These are phyloP conservation scores for Nymphalis polychloros DNA, from an alignment of 2,888 invertebrate genomes.

Conservation along the genomic window DNA sequence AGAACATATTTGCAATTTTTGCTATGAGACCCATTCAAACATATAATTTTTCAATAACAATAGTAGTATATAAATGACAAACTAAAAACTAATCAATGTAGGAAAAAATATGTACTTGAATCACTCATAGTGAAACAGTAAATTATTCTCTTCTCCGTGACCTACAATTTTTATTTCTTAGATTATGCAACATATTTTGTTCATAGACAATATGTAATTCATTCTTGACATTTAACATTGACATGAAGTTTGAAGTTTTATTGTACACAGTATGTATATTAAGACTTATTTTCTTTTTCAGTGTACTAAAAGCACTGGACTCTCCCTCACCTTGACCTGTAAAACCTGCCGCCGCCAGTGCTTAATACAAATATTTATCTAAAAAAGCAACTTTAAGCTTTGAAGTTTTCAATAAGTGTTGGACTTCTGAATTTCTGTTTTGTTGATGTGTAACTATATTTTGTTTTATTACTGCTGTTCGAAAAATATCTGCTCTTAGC, in stretches of 20 bases:
- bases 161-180: slow-evolving; percentile 4
- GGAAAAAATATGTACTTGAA: no score
- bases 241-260: neutral
- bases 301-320: slow-evolving; percentile 70
- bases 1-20: no score
- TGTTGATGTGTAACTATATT: slow-evolving; percentile 54
- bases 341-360: slow-evolving; percentile 62
- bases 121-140: no score
- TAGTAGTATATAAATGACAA: no score
- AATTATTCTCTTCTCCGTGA: neutral
- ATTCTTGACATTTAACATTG: neutral
- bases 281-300: slow-evolving; percentile 57
- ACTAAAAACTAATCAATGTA: no score
- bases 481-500: slow-evolving; percentile 67
- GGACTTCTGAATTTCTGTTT: slow-evolving; percentile 55
- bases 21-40: no score
- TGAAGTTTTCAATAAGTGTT: slow-evolving; percentile 55
- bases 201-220: neutral
- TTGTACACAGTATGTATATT: slow-evolving; percentile 11
- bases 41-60: no score
- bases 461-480: slow-evolving; percentile 41
- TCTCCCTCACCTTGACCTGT: slow-evolving; percentile 57
- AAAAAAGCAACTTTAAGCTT: slow-evolving; percentile 56
- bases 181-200: neutral
- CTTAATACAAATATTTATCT: slow-evolving; percentile 50